A percentile compares a stretch with the other conserved stretches of the same genome.
These are phyloP conservation scores for Mormyrops attenuatus DNA, from an alignment of 2,797 vertebrate genomes.

Conservation along the genomic window DNA sequence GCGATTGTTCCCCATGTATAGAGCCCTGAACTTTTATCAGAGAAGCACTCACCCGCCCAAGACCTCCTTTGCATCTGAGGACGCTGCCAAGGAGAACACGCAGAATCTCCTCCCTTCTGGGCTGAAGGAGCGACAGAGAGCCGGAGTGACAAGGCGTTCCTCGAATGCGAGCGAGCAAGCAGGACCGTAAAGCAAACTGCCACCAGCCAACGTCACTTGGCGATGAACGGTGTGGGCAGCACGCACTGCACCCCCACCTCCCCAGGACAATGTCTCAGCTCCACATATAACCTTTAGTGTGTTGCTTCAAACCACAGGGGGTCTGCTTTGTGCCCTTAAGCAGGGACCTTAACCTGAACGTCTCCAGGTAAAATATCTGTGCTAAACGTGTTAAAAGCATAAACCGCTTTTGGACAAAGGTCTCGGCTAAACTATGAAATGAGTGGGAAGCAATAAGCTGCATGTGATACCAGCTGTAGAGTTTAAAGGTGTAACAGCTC, in stretches of 20 bases:
- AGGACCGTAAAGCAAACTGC: not conserved
- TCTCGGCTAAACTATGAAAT: not conserved
- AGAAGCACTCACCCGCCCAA: slow-evolving; percentile 76
- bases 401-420: not conserved
- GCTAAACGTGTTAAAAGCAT: not conserved
- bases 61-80: slow-evolving; percentile 82
- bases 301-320: not conserved
- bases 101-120: slow-evolving; percentile 87
- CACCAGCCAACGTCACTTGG: not conserved
- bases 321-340: not conserved
- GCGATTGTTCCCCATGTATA: not conserved
- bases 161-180: not conserved
- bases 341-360: not conserved
- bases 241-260: not conserved
- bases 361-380: not conserved
- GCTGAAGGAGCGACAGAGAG: slow-evolving; percentile 52
- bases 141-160: slow-evolving; percentile 23
- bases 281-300: not conserved
- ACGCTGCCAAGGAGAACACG: slow-evolving; percentile 86
- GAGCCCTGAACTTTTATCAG: not conserved
- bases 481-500: not conserved
- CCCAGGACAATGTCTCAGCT: not conserved
- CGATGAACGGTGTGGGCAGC: not conserved
- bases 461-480: not conserved
- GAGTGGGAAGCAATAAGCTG: not conserved